Conservation (phyloP, 1,140 invertebrate species). For the Drosophila virilis region DNA sequence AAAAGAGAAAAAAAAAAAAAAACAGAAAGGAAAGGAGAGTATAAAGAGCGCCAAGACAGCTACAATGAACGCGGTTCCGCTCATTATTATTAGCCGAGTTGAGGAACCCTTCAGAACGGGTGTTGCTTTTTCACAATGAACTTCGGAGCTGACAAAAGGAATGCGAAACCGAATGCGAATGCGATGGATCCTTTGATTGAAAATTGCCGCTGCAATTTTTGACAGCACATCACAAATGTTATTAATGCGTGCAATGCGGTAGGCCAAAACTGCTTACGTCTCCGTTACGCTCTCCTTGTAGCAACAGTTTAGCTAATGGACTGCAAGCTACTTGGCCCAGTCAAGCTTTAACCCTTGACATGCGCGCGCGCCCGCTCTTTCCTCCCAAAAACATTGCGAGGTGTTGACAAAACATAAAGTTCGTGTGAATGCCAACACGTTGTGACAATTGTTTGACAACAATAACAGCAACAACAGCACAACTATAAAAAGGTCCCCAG, state of each 20-base stretch:
- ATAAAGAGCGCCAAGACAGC: conserved; percentile 10
- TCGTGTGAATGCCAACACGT: conserved; percentile 83
- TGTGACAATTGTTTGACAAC: conserved; percentile 82
- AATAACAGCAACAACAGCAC: conserved; percentile 37
- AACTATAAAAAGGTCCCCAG: conserved; percentile 68
- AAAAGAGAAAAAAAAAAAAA: conserved; percentile 29
- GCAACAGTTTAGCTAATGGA: conserved; percentile 6
- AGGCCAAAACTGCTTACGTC: conserved; percentile 35
- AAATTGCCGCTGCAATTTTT: conserved; percentile 65
- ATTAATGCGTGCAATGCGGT: conserved; percentile 70
- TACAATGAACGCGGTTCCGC: conserved; percentile 68
- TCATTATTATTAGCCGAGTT: conserved; percentile 69
- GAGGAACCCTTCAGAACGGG: conserved; percentile 73
- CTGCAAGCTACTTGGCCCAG: conserved; percentile 3
- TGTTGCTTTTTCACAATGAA: conserved; percentile 72
- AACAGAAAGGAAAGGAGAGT: conserved; percentile 1
- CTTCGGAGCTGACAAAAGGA: conserved; percentile 39
- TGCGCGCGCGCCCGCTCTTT: background rate
- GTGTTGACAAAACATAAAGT: conserved; percentile 83
- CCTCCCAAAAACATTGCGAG: conserved; percentile 36
- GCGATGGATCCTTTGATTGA: conserved; percentile 47
- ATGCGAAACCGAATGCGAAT: conserved; percentile 34
- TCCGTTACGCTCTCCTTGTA: background rate
- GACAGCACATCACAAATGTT: conserved; percentile 58
- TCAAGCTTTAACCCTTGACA: conserved; percentile 43